Evolutionary conservation across 2,797 vertebrate genomes (phyloP), one percentile per base, ranked within the genome.

Genomic region (Lutjanus campechanus): DNA sequence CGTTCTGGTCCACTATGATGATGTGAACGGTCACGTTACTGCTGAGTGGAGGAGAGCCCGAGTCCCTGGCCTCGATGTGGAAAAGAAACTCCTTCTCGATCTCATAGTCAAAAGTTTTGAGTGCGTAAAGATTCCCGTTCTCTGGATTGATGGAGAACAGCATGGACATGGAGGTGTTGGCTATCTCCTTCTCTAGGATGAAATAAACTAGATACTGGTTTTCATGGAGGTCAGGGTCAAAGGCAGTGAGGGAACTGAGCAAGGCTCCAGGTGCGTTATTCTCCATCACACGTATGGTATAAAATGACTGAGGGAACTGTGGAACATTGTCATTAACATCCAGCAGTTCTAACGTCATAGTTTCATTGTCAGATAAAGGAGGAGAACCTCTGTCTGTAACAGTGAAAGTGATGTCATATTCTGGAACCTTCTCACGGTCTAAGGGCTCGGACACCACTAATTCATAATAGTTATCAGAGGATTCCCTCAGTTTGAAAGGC

Each of bases 281-380:
- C 76, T 94, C 94, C 49, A 59, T 82, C 1, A 95, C 90, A 7
- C 89, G 92, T 54, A 95, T 91, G 1, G 76, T 91, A 60, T 93
- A 89, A 77, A 90, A 93, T 2, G 89, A 86, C 76, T 88, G 85
- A 20, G 91, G 77, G 63, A 95, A 95, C 36, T 70, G 75, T 22
- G 94, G 93, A 0, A 15, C 89, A 1, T 95, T 95, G 62, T 95
- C 95, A 63, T 96, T 96, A 0, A 95, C 72, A 59, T 96, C 95
- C 17, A 94, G 20, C 40, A 41, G 40, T 9, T 41, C 40, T 41
- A 41, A 41, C 2, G 40, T 41, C 40, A 41, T 41, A 41, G 40
- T 41, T 41, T 41, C 40, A 41, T 41, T 41, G 40, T 41, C 40
- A 41, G 40, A 41, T 41, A 41, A 41, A 41, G 40, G 40, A 41